Evolutionary conservation across 2,797 vertebrate genomes (phyloP), one percentile per base, ranked within the genome.

Genomic region (Syngnathus rostellatus): DNA sequence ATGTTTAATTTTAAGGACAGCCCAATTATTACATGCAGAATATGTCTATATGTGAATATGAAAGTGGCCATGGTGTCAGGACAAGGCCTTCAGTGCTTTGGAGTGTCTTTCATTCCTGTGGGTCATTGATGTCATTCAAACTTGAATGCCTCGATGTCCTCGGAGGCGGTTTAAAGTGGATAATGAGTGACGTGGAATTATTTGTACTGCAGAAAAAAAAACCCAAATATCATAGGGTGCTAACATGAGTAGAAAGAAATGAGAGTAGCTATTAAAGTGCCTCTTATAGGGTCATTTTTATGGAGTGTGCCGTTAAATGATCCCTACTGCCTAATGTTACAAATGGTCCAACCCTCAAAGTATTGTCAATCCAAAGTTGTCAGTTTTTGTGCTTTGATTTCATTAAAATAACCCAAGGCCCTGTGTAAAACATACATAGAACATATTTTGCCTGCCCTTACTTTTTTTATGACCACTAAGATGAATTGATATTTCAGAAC

Each of bases 181-280:
- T 70, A 70, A 75, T 79, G 53, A 63, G 59, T 63, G 53, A 63
- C 1, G 3, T 61, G 38, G 65, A 66, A 71, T 48, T 77, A 51
- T 71, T 68, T 64, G 50, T 50, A 25, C 21, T 67, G n/a, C 8
- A 63, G 53, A n/a, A 57, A 38, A 63, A 17, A 46, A 43, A 50
- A 37, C 31, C 25, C 43, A 53, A 59, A 77, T 72, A 14, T 62
- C 40, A 62, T 19, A 39, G 16, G 7, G 8, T n/a, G 37, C 16
- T 39, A 59, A 19, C 17, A 59, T 62, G 40, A 23, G 21, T 25
- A 9, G 40, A 45, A 62, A 45, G 21, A 62, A 45, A 62, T 45
- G 12, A 45, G 7, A 62, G 60, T 12, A 45, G 11, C 60, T 62
- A 45, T 45, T 62, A 45, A 45, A 45, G 25, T 45, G 60, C 6